These are phyloP conservation scores for Ptiloglossa arizonensis DNA, from an alignment of 1,140 invertebrate genomes.

Conservation along the genomic window DNA sequence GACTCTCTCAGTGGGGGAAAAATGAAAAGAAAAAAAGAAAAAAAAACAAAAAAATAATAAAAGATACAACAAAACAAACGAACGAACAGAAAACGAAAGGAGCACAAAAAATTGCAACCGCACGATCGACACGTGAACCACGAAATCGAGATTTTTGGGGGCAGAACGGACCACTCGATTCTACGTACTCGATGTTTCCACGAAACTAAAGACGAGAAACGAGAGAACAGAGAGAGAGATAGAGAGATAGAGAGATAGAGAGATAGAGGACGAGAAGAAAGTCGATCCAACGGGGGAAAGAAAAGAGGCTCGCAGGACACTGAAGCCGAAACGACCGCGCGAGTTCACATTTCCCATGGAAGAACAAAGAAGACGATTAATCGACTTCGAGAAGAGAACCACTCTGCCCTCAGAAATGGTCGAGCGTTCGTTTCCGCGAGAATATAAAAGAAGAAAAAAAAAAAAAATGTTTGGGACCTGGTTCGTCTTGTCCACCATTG, in stretches of 20 bases:
- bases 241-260: neutral
- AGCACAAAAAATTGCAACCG: slow-evolving; percentile 17
- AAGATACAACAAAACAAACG: neutral
- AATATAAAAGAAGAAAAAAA: too few species aligned
- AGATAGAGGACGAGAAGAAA: too few species aligned
- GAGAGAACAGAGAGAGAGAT: neutral
- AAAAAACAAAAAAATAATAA: neutral
- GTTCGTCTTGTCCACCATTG: slow-evolving; percentile 73
- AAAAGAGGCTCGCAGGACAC: slow-evolving; percentile 6
- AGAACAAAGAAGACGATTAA: neutral
- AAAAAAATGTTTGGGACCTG: slow-evolving; percentile 71
- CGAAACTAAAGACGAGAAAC: neutral
- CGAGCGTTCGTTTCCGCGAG: slow-evolving; percentile 47
- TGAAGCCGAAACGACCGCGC: too few species aligned
- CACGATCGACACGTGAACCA: slow-evolving; percentile 20
- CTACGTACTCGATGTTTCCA: neutral
- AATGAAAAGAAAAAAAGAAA: neutral
- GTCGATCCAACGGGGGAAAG: neutral
- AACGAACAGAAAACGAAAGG: neutral
- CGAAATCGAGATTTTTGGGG: slow-evolving; percentile 29
- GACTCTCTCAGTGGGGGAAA: slow-evolving; percentile 1
- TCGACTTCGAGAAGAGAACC: neutral
- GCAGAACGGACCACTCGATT: neutral
- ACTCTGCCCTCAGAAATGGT: slow-evolving; percentile 32
- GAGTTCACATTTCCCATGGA: too few species aligned